Conservation (phyloP, 37 sponge, comb jelly and placozoan genomes). For the Spongilla lacustris region DNA sequence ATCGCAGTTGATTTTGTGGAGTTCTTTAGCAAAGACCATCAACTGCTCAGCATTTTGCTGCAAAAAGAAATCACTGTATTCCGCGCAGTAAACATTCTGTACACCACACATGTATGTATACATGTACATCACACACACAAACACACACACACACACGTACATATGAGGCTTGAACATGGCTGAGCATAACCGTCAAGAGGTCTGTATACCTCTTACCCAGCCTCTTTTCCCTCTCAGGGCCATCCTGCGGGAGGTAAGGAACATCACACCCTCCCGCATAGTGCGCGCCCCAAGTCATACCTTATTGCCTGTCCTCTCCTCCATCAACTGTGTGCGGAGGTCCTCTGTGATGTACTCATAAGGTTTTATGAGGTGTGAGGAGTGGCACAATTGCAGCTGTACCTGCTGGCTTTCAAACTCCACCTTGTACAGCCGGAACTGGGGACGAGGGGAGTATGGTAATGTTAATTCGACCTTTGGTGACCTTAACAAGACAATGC, state of each 20-base stretch:
- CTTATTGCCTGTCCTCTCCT: constrained; percentile 20
- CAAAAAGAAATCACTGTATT: not conserved
- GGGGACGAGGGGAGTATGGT: not conserved
- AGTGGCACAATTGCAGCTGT: constrained; percentile 68
- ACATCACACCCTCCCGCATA: constrained; percentile 23
- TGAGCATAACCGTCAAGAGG: constrained; percentile 62
- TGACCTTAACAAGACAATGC: no score
- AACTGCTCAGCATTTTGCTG: constrained; percentile 83
- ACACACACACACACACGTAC: constrained; percentile 13
- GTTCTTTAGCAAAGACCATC: constrained; percentile 76
- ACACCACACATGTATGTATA: no score
- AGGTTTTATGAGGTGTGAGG: constrained; percentile 31
- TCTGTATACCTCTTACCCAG: constrained; percentile 54
- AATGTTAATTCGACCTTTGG: no score
- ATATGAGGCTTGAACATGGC: constrained; percentile 63
- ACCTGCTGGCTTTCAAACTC: constrained; percentile 67
- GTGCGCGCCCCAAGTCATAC: not conserved
- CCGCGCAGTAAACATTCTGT: no score
- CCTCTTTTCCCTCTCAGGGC: constrained; percentile 63
- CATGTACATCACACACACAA: no score
- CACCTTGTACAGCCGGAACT: constrained; percentile 91
- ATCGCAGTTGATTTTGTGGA: constrained; percentile 72
- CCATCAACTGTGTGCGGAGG: constrained; percentile 27
- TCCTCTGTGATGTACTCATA: constrained; percentile 23
- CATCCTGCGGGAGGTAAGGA: constrained; percentile 17